Conservation (phyloP, 2,113 vertebrate species). For the Balaenoptera acutorostrata region DNA sequence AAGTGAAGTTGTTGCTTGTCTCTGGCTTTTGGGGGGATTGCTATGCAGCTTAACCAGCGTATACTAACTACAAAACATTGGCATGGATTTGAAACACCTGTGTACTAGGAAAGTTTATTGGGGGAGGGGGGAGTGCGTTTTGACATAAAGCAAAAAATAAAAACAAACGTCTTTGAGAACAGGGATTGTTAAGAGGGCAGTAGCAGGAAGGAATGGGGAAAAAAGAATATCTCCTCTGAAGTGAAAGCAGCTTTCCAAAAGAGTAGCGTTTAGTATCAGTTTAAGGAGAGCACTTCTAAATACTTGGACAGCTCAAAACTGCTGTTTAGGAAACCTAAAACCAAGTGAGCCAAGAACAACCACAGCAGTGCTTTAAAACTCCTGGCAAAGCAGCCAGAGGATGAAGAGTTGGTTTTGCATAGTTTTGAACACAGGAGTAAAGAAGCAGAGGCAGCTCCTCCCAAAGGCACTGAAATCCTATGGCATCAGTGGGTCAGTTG, state of each 20-base stretch:
- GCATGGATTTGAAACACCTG: background rate
- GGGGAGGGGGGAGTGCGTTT: background rate
- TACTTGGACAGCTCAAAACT: slow-evolving; percentile 14
- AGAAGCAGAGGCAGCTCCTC: background rate
- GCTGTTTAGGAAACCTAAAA: slow-evolving; percentile 39
- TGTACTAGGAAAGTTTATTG: background rate
- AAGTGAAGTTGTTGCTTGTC: background rate
- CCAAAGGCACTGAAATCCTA: background rate
- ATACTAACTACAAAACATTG: background rate
- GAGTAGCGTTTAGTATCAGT: background rate
- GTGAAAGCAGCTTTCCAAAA: background rate
- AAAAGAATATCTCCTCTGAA: background rate
- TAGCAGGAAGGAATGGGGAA: background rate
- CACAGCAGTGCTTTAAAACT: background rate
- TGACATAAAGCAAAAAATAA: background rate
- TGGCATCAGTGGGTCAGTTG: background rate
- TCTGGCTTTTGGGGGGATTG: background rate
- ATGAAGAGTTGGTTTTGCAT: background rate
- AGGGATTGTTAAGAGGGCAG: background rate
- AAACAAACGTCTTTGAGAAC: background rate
- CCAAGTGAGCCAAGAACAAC: background rate
- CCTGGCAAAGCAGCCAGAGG: background rate
- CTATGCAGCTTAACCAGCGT: background rate
- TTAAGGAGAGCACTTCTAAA: background rate
- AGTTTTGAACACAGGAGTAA: background rate